Base-by-base conservation (phyloP, 2,888 invertebrate species). In the Plebejus argus region DNA sequence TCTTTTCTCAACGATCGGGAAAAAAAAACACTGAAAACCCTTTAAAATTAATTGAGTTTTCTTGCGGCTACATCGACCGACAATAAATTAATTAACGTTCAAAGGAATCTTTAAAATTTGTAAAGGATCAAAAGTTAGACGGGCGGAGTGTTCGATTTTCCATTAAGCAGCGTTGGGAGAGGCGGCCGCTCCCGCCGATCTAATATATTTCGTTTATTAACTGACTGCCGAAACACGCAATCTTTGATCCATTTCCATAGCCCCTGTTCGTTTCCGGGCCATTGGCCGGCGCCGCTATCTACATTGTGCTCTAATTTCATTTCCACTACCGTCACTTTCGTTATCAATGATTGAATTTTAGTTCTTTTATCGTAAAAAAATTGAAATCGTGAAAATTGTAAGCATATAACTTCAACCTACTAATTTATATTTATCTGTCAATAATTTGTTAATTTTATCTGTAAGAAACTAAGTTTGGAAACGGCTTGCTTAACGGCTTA, bases 21-120 rank as follows among this genome's bases (percentile, higher is more conserved):
- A 86, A 88, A 28, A 28, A 91, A 91, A 89, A 93, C 93, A 93
- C 90, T 23, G 93, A 93, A 93, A 94, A 93, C 94, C 93, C 93
- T 94, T 94, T 94, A 94, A 93, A 93, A 93, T 94, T 93, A 94
- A 94, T 93, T 94, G 94, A 93, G 93, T 94, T 93, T 93, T 93
- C 93, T 93, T 93, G 93, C 88, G 91, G 93, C 90, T 90, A 93
- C 92, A 92, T 91, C 88, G 89, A 86, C 87, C 85, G 89, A 92
- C 92, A 93, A 92, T 93, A 92, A 93, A 94, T 93, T 93, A 93
- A 94, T 93, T 93, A 93, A 91, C 92, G 93, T 92, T 92, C 86
- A 86, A 87, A 93, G 90, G 92, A 93, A 92, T 92, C 91, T 90
- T 92, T 91, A 92, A 93, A 93, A 93, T 93, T 93, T 89, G 91